Evolutionary conservation across 2,113 vertebrate genomes (phyloP).

Genomic region (Chaetodon trifascialis): DNA sequence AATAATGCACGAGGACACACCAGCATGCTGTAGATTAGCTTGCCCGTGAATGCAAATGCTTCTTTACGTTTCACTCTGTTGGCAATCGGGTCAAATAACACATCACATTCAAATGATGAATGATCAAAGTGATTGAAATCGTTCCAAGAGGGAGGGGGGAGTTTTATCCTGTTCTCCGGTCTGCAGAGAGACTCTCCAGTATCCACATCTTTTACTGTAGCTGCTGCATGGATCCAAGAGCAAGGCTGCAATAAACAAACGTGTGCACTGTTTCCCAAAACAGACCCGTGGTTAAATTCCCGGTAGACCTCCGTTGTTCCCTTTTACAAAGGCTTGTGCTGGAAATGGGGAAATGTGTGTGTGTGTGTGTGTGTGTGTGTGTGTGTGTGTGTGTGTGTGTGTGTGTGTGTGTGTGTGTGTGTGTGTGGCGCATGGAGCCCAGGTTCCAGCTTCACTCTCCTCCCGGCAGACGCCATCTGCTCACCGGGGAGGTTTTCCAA

Average conservation of each 20-base stretch:
- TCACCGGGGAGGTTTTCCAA: conserved; percentile 80
- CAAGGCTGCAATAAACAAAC: conserved; percentile 67
- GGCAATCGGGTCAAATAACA: conserved; percentile 39
- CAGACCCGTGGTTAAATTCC: conserved; percentile 69
- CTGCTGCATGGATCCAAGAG: conserved; percentile 57
- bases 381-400: conserved; percentile 62
- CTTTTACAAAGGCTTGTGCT: conserved; percentile 63
- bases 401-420: conserved; percentile 64
- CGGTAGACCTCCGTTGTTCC: conserved; percentile 63
- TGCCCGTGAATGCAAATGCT: conserved; percentile 22
- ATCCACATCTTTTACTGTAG: conserved; percentile 50
- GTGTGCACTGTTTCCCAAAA: conserved; percentile 66
- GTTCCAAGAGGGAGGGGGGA: conserved; percentile 13
- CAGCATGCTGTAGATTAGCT: conserved; percentile 26
- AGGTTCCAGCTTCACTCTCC: conserved; percentile 75
- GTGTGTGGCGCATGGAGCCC: conserved; percentile 53
- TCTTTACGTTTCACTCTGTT: conserved; percentile 37
- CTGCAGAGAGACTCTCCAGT: conserved; percentile 44
- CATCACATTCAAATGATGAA: conserved; percentile 45
- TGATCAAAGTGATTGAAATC: conserved; percentile 71
- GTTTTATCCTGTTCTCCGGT: conserved; percentile 43
- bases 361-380: conserved; percentile 64
- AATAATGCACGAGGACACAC: conserved; percentile 58
- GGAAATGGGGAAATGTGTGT: conserved; percentile 59
- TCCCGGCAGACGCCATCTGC: conserved; percentile 83